phyloP scores from a whole-genome alignment of 1,140 invertebrate species.

The Drosophila chauvacae region DNA sequence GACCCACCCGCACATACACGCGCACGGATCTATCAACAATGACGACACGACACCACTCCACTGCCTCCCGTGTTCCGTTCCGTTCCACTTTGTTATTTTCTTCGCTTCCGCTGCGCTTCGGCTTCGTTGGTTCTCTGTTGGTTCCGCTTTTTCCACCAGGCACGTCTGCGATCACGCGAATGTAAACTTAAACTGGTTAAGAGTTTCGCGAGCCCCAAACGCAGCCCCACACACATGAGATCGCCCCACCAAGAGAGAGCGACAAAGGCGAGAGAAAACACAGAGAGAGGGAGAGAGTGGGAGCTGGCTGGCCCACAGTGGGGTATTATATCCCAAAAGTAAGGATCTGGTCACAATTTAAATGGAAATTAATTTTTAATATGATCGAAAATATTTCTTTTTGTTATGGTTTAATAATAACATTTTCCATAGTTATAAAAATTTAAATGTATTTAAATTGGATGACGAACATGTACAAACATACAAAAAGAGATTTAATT shows the following conservation, averaged over 20 bases:
- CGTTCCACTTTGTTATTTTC: constrained; percentile 9
- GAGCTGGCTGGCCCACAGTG: constrained; percentile 8
- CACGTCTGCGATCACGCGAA: constrained; percentile 72
- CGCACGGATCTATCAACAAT: constrained; percentile 32
- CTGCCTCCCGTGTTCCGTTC: constrained; percentile 22
- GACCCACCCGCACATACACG: constrained; percentile 39
- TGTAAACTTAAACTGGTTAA: constrained; percentile 78
- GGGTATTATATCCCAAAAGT: not conserved
- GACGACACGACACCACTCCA: constrained; percentile 30
- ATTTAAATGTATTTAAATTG: no score
- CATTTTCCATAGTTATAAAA: no score
- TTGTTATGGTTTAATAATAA: no score
- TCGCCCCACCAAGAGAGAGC: constrained; percentile 24
- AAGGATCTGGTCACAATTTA: not conserved
- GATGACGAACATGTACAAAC: no score
- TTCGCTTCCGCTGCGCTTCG: constrained; percentile 21
- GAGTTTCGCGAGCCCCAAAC: constrained; percentile 59
- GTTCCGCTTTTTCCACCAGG: constrained; percentile 34
- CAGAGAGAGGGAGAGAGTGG: constrained; percentile 2
- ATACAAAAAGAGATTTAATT: no score
- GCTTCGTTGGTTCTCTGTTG: not conserved
- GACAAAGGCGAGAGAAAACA: constrained; percentile 12
- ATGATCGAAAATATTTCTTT: no score
- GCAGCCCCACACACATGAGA: constrained; percentile 52
- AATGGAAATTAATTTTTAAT: not conserved